Base-by-base conservation (phyloP, 1,140 invertebrate genomes). In the Pantala flavescens region DNA sequence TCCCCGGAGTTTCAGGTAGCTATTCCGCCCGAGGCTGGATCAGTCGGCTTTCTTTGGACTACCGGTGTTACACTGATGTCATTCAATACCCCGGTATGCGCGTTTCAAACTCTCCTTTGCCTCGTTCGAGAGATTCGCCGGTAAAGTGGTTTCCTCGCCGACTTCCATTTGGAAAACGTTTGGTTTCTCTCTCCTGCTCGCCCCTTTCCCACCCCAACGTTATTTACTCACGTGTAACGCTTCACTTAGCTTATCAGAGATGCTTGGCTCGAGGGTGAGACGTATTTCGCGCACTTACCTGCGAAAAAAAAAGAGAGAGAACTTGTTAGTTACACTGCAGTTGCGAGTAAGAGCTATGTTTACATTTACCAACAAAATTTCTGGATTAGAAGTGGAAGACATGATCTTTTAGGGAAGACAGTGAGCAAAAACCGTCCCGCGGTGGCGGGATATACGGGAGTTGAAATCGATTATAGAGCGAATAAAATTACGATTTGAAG, bases 171-270 rank as follows among this genome's bases (percentile, higher is more conserved):
- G 49, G 49, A 16, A 21, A 63, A 16, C 14, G 49, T 36, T 36
- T 36, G 28, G 28, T 36, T 36, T 36, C 28, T 36, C 28, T 36
- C 9, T 63, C 49, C n/a, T 21, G 3, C 49, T 3, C 12, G 1
- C 12, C 49, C 12, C 49, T 63, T 12, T 21, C 12, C 12, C 49
- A 3, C 49, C 12, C 49, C 49, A 63, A 1, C 49, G 14, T 63
- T 63, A 63, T 63, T 63, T 63, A 63, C 49, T 63, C 49, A 63
- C 49, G 49, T 63, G 49, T 19, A 63, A 63, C 49, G n/a, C 16
- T 63, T 63, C 14, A 63, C 28, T 36, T 36, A 63, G 49, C 49
- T 63, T 63, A 63, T 63, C 49, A 19, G 49, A 21, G 49, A 63
- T 63, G 49, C 49, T 21, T 63, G n/a, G 28, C 28, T 36, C 28